Evolutionary conservation across 2,888 invertebrate species (phyloP).

Genomic region (Choreutis nemorana): DNA sequence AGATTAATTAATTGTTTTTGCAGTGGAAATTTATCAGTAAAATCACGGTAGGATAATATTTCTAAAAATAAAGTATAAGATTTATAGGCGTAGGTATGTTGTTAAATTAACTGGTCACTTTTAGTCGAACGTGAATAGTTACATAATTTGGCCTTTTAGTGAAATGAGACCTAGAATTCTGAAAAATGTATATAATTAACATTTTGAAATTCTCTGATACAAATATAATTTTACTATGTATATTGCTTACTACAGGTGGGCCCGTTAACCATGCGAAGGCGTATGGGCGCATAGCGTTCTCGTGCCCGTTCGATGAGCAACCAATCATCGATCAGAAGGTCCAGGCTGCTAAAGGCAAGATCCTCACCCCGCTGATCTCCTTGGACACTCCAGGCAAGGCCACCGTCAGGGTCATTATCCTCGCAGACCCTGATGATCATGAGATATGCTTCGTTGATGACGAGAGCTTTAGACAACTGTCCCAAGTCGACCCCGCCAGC

Average conservation of each 20-base stretch:
- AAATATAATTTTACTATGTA: neutral
- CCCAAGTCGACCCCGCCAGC: slow-evolving; percentile 84
- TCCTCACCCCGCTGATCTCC: slow-evolving; percentile 90
- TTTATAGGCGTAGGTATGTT: too few species aligned
- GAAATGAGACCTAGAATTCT: neutral
- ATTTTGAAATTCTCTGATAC: neutral
- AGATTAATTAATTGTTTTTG: too few species aligned
- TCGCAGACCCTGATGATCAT: slow-evolving; percentile 96
- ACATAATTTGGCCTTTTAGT: neutral
- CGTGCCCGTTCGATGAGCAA: slow-evolving; percentile 81
- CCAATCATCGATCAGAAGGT: slow-evolving; percentile 79
- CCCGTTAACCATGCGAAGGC: slow-evolving; percentile 86
- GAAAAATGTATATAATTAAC: too few species aligned
- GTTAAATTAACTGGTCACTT: too few species aligned
- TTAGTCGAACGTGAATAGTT: neutral
- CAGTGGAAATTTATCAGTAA: too few species aligned
- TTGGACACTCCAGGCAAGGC: slow-evolving; percentile 98
- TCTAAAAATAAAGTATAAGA: too few species aligned
- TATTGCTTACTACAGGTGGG: slow-evolving; percentile 40
- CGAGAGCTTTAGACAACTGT: slow-evolving; percentile 89
- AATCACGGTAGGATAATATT: too few species aligned
- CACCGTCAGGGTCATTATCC: slow-evolving; percentile 93
- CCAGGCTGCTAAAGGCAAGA: slow-evolving; percentile 72
- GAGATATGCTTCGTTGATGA: slow-evolving; percentile 99
- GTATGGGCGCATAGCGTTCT: slow-evolving; percentile 95